Conservation (phyloP, 2,797 vertebrate genomes). For the Pygocentrus nattereri region DNA sequence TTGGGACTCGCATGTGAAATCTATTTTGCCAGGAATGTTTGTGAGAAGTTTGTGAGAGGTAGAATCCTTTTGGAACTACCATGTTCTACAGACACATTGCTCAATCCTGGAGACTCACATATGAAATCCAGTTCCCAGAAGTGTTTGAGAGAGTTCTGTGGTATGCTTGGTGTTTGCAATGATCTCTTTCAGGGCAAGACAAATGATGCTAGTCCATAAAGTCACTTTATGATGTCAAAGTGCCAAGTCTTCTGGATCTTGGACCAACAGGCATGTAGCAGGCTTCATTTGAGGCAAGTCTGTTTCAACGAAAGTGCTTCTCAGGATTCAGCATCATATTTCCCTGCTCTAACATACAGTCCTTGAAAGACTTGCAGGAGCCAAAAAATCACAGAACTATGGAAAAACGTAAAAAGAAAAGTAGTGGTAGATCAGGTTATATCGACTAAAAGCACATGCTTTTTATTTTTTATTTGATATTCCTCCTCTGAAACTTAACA, state of each 20-base stretch:
- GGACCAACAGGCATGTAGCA: neutral
- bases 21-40: neutral
- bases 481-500: neutral
- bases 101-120: neutral
- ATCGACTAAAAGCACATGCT: neutral
- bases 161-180: neutral
- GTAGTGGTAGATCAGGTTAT: neutral
- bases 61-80: neutral
- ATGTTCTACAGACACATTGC: neutral
- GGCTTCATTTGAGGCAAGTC: too few species aligned
- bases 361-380: too few species aligned
- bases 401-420: too few species aligned
- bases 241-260: neutral
- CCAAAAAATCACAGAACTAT: too few species aligned
- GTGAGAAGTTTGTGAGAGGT: neutral
- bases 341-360: neutral
- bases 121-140: too few species aligned
- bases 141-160: neutral
- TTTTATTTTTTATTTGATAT: neutral
- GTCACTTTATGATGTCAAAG: neutral
- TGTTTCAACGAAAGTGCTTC: neutral
- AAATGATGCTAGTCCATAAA: neutral
- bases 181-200: neutral
- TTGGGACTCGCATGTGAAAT: too few species aligned
- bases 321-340: neutral